These are phyloP conservation scores for Linnaemya tessellans DNA, from an alignment of 2,888 invertebrate genomes.

Conservation along the genomic window DNA sequence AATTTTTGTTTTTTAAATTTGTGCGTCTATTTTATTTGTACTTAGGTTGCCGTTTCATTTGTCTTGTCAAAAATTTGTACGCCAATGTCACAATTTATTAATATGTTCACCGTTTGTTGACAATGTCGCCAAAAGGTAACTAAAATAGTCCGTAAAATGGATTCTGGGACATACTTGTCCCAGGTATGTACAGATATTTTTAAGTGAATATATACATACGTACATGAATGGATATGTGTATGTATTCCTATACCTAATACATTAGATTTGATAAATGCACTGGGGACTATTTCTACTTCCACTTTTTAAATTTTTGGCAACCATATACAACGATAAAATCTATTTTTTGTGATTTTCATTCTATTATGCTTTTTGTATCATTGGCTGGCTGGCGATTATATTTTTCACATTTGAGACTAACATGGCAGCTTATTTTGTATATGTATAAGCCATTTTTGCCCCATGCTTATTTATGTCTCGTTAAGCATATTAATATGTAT, in stretches of 20 bases:
- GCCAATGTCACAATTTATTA: no score
- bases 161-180: no score
- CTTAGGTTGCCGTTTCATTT: no score
- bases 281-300: constrained; percentile 58
- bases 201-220: no score
- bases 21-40: no score
- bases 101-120: no score
- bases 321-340: constrained; percentile 61
- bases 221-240: neutral
- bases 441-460: constrained; percentile 27
- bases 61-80: no score
- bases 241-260: constrained; percentile 43
- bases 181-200: no score
- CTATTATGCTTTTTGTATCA: constrained; percentile 66
- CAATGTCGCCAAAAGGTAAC: no score
- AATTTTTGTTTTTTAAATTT: no score
- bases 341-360: constrained; percentile 52
- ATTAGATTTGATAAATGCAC: constrained; percentile 66
- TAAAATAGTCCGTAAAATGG: no score
- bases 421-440: constrained; percentile 39
- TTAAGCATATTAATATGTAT: no score
- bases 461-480: constrained; percentile 3
- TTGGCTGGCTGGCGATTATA: constrained; percentile 59
- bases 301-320: constrained; percentile 57
- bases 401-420: constrained; percentile 41